These are phyloP conservation scores for Eledona agricola DNA, from an alignment of 2,888 invertebrate species.

Conservation along the genomic window DNA sequence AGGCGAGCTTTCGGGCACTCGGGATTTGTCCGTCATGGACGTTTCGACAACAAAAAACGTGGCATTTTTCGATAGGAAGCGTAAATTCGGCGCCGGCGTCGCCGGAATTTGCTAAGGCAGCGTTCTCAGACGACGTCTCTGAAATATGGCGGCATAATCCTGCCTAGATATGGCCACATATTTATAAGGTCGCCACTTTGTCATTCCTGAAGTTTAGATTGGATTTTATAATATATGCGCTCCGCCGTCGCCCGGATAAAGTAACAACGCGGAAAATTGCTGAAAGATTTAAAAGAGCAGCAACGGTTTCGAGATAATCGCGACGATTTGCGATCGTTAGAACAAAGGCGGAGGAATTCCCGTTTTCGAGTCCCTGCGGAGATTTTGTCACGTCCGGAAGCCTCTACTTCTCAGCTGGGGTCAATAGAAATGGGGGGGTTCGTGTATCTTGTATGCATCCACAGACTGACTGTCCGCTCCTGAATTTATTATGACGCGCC, in stretches of 20 bases:
- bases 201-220: constrained; percentile 64
- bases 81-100: constrained; percentile 1
- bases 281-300: constrained; percentile 33
- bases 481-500: constrained; percentile 61
- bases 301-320: constrained; percentile 20
- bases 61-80: neutral
- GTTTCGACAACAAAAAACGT: constrained; percentile 32
- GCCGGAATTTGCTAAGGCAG: constrained; percentile 37
- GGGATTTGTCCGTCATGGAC: constrained; percentile 52
- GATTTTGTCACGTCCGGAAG: constrained; percentile 63
- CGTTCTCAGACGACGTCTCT: constrained; percentile 57
- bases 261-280: constrained; percentile 37
- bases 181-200: constrained; percentile 63
- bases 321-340: constrained; percentile 24
- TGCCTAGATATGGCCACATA: constrained; percentile 62
- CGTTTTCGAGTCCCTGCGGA: constrained; percentile 61
- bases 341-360: constrained; percentile 2
- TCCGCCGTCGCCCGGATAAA: constrained; percentile 40
- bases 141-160: constrained; percentile 61
- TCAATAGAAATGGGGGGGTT: constrained; percentile 42
- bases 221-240: constrained; percentile 62
- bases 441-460: constrained; percentile 48
- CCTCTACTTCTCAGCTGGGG: constrained; percentile 56
- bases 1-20: constrained; percentile 44
- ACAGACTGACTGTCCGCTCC: constrained; percentile 58